Evolutionary conservation across 92 coral and sea anemone species (phyloP).

Genomic region (Actinernus sp.): DNA sequence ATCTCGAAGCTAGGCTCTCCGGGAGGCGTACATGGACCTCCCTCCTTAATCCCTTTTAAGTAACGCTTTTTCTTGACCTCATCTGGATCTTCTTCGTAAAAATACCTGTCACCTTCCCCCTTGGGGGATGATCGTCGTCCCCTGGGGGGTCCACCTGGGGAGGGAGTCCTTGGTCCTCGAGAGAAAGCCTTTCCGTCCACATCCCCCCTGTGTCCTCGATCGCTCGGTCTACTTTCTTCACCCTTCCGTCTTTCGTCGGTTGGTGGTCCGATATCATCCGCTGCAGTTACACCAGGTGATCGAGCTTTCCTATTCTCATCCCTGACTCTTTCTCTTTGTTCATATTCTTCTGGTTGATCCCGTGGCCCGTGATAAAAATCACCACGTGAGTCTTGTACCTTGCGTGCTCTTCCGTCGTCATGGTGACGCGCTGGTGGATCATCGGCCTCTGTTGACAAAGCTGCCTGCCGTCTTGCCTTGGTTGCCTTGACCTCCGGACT

Average conservation of each 20-base stretch:
- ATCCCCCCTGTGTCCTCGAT: not conserved
- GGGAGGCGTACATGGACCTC: constrained; percentile 65
- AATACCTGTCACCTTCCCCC: constrained; percentile 9
- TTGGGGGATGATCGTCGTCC: constrained; percentile 4
- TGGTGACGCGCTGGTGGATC: not conserved
- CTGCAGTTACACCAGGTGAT: not conserved
- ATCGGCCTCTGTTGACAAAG: not conserved
- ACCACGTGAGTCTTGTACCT: constrained; percentile 10
- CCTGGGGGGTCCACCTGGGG: constrained; percentile 22
- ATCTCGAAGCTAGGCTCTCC: constrained; percentile 63
- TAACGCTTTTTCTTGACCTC: constrained; percentile 13
- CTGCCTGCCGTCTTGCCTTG: constrained; percentile 12
- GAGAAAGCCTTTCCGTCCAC: constrained; percentile 12
- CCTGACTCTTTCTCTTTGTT: constrained; percentile 8
- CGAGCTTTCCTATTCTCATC: not conserved
- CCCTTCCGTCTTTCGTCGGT: constrained; percentile 68
- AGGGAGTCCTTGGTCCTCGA: constrained; percentile 66
- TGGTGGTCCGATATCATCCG: constrained; percentile 48
- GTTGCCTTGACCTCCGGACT: constrained; percentile 11
- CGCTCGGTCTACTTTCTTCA: constrained; percentile 30
- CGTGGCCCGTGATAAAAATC: constrained; percentile 25
- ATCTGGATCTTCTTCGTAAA: constrained; percentile 9
- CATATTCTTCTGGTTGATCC: constrained; percentile 18
- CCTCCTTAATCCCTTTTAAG: constrained; percentile 13
- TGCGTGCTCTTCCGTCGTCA: constrained; percentile 23